Percentiles rank a stretch among this genome's conserved stretches.
phyloP scores from a whole-genome alignment of 2,113 vertebrate species.

The Brevimyrus niger region DNA sequence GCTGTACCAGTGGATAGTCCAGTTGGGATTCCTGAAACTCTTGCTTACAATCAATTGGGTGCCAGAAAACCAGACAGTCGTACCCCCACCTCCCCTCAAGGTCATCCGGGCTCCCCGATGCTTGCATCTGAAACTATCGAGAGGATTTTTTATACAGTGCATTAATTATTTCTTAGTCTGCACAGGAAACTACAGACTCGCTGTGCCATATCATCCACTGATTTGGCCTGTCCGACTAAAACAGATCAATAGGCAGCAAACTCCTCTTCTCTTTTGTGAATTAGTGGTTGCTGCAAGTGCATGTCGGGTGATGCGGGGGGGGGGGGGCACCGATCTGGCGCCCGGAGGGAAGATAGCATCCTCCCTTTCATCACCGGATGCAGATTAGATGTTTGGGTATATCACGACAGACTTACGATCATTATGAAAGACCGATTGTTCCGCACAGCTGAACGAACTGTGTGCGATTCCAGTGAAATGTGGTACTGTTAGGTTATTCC shows the following conservation, averaged over 20 bases:
- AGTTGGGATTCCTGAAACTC: slow-evolving; percentile 19
- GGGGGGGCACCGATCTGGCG: background rate
- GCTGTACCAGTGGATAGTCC: slow-evolving; percentile 20
- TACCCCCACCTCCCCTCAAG: background rate
- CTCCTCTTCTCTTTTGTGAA: background rate
- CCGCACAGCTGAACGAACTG: background rate
- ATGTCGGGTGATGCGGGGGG: background rate
- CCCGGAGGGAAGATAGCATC: background rate
- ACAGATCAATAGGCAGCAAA: background rate
- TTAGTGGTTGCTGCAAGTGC: background rate
- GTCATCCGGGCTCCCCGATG: background rate
- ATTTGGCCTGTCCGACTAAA: slow-evolving; percentile 5
- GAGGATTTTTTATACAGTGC: slow-evolving; percentile 5
- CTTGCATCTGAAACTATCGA: background rate
- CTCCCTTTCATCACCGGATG: background rate
- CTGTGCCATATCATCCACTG: background rate
- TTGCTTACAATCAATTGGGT: slow-evolving; percentile 24
- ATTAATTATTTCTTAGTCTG: slow-evolving; percentile 22
- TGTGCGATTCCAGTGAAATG: background rate
- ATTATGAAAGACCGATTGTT: background rate
- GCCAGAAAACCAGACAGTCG: background rate
- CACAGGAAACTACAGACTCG: background rate
- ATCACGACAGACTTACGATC: background rate
- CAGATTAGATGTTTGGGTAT: background rate
- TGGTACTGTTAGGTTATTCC: background rate